These are phyloP conservation scores for Vidua macroura DNA, from an alignment of 2,113 vertebrate species.

Conservation along the genomic window DNA sequence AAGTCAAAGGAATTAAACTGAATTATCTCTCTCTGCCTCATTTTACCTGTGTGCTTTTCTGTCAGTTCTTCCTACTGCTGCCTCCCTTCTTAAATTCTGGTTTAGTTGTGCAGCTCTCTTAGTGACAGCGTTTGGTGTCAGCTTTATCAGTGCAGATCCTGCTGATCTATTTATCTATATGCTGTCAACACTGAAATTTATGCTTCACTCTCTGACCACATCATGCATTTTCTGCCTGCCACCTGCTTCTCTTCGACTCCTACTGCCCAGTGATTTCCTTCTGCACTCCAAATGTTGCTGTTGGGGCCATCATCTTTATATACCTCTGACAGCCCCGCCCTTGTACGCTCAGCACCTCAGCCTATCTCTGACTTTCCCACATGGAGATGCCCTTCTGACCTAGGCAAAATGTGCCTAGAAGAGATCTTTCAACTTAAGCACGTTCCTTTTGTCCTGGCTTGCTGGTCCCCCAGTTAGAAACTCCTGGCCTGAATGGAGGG, in stretches of 20 bases:
- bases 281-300: neutral
- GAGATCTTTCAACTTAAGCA: neutral
- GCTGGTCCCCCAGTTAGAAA: neutral
- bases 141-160: neutral
- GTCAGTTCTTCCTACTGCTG: neutral
- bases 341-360: neutral
- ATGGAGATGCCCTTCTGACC: neutral
- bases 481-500: neutral
- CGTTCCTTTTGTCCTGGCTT: neutral
- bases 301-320: neutral
- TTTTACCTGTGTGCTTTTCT: neutral
- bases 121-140: neutral
- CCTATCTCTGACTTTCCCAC: neutral
- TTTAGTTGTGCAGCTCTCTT: neutral
- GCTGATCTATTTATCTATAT: neutral
- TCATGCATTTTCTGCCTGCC: neutral
- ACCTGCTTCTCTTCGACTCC: neutral
- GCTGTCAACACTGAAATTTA: neutral
- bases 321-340: neutral
- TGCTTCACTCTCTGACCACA: neutral
- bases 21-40: neutral
- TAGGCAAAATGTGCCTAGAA: neutral
- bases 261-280: neutral
- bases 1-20: neutral
- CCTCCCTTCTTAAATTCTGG: neutral